A percentile compares a stretch with the other conserved stretches of the same genome.
These are phyloP conservation scores for Noctua comes DNA, from an alignment of 2,888 invertebrate species.

Conservation along the genomic window DNA sequence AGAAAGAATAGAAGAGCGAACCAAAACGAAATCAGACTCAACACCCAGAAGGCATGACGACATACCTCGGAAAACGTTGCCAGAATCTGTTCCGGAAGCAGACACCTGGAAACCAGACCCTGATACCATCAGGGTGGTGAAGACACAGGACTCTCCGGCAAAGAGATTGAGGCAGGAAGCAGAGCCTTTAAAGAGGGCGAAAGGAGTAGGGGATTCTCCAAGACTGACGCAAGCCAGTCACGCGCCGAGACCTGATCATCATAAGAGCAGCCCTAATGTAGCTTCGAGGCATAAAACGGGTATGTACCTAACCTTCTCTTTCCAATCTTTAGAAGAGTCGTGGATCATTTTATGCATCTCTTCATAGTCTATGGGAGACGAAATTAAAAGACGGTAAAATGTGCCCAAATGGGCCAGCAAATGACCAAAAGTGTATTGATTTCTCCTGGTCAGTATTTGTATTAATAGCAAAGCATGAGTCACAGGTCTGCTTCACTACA, in stretches of 20 bases:
- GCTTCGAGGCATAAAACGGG: slow-evolving; percentile 88
- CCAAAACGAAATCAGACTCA: slow-evolving; percentile 70
- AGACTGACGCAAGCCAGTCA: slow-evolving; percentile 82
- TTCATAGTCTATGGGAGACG: background rate
- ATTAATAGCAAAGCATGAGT: background rate
- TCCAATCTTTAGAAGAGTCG: background rate
- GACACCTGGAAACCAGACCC: slow-evolving; percentile 85
- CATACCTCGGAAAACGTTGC: slow-evolving; percentile 73
- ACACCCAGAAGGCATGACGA: slow-evolving; percentile 77
- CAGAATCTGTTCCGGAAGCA: slow-evolving; percentile 71
- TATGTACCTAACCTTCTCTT: slow-evolving; percentile 55
- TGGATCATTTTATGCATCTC: background rate
- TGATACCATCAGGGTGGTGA: slow-evolving; percentile 84
- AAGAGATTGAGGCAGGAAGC: slow-evolving; percentile 87
- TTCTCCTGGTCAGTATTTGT: background rate
- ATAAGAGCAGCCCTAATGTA: slow-evolving; percentile 92
- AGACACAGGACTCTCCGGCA: slow-evolving; percentile 85
- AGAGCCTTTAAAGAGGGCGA: slow-evolving; percentile 86
- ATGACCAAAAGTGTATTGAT: background rate
- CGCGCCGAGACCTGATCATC: slow-evolving; percentile 85
- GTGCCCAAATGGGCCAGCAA: background rate
- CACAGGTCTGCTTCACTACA: background rate
- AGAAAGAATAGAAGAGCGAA: slow-evolving; percentile 74
- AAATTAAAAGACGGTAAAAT: background rate
- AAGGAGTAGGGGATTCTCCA: slow-evolving; percentile 84